Percentiles rank a stretch among this genome's conserved stretches.
These are phyloP conservation scores for Rhodinocichla rosea DNA, from an alignment of 2,113 vertebrate genomes.

Conservation along the genomic window DNA sequence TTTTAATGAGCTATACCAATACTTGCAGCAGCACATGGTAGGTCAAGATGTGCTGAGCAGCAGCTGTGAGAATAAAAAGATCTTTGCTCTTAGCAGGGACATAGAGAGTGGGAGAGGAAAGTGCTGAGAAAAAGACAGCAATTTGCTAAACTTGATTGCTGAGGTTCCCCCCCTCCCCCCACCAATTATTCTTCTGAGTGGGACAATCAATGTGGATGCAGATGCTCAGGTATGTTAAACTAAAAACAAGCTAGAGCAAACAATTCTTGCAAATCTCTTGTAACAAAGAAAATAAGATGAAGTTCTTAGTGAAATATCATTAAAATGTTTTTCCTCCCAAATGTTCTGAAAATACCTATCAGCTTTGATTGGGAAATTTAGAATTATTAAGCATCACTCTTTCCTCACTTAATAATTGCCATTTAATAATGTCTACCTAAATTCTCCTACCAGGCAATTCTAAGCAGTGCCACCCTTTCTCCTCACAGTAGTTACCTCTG, in stretches of 20 bases:
- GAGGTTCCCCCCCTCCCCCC: fast-evolving
- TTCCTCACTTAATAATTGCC: neutral
- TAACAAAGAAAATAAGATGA: neutral
- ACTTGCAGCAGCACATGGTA: neutral
- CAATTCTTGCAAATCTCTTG: neutral
- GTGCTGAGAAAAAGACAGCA: neutral
- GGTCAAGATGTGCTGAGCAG: neutral
- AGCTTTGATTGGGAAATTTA: neutral
- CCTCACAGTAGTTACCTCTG: neutral
- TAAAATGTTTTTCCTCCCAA: neutral
- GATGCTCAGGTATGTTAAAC: neutral
- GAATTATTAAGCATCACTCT: neutral
- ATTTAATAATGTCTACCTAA: neutral
- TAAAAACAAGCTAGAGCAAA: neutral
- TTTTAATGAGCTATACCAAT: neutral
- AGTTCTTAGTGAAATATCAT: neutral
- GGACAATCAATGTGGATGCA: neutral
- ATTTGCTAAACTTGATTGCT: neutral
- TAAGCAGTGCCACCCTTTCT: neutral
- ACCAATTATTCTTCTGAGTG: neutral
- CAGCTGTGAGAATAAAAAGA: neutral
- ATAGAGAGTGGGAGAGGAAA: neutral
- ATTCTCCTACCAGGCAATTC: neutral
- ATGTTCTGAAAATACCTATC: neutral
- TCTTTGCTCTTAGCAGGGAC: neutral